Evolutionary conservation across 2,888 invertebrate genomes (phyloP).

Genomic region (Selenia dentaria): DNA sequence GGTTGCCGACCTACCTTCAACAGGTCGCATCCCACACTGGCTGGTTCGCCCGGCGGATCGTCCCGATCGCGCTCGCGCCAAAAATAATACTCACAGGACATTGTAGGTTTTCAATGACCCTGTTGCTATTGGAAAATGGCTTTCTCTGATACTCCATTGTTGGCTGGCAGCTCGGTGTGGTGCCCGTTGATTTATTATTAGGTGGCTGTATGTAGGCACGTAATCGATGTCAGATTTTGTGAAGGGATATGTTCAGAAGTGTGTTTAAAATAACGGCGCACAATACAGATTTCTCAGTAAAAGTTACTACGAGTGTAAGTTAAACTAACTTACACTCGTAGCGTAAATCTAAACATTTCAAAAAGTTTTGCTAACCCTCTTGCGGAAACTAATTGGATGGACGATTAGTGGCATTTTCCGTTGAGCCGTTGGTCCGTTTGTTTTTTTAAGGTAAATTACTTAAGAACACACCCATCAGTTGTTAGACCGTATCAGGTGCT

Average conservation of each 20-base stretch:
- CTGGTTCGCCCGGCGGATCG: conserved; percentile 49
- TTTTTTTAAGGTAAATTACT: too few relatives aligned
- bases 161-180: conserved; percentile 44
- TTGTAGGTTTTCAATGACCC: conserved; percentile 67
- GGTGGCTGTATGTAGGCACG: conserved; percentile 9
- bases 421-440: too few relatives aligned
- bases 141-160: conserved; percentile 64
- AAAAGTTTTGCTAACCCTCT: too few relatives aligned
- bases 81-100: conserved; percentile 79
- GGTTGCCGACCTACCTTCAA: conserved; percentile 74
- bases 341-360: too few relatives aligned
- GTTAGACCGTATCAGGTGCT: too few relatives aligned
- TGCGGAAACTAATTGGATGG: too few relatives aligned
- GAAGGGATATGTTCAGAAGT: not conserved
- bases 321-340: too few relatives aligned
- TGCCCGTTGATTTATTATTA: conserved; percentile 51
- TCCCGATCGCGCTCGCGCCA: conserved; percentile 77
- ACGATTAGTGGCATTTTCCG: too few relatives aligned
- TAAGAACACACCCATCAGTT: too few relatives aligned
- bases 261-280: not conserved
- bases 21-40: conserved; percentile 81
- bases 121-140: conserved; percentile 76
- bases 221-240: conserved; percentile 7
- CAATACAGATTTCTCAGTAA: too few relatives aligned
- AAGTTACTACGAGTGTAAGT: too few relatives aligned